These are phyloP conservation scores for Cheilosia soror DNA, from an alignment of 2,888 invertebrate species.

Conservation along the genomic window DNA sequence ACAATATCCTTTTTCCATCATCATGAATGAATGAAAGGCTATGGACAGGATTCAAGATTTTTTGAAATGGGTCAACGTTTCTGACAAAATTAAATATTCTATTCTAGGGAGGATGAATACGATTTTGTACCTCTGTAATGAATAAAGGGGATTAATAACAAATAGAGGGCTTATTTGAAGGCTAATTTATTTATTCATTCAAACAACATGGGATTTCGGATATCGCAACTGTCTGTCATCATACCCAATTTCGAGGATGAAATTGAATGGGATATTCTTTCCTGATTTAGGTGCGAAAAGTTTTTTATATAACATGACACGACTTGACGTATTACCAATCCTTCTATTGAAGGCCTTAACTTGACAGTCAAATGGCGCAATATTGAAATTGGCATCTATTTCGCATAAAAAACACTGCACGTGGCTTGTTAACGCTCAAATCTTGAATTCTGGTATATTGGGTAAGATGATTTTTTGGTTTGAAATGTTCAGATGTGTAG, in stretches of 20 bases:
- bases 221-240: neutral
- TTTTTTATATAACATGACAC: neutral
- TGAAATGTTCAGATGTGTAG: no score
- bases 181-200: constrained; percentile 3
- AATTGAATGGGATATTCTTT: neutral
- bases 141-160: neutral
- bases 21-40: constrained; percentile 18
- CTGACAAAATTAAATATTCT: neutral
- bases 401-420: no score
- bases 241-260: neutral
- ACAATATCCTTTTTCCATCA: neutral
- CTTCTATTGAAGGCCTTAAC: no score
- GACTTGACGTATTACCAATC: neutral
- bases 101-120: neutral
- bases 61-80: constrained; percentile 44
- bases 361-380: no score
- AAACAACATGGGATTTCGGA: neutral
- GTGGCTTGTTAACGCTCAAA: no score
- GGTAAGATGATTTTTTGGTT: no score
- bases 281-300: neutral
- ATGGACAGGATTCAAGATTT: constrained; percentile 16
- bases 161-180: neutral
- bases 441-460: no score
- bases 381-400: no score
- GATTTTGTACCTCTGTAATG: neutral